phyloP scores from a whole-genome alignment of 1,140 invertebrate genomes.

The Oryzaephilus surinamensis region DNA sequence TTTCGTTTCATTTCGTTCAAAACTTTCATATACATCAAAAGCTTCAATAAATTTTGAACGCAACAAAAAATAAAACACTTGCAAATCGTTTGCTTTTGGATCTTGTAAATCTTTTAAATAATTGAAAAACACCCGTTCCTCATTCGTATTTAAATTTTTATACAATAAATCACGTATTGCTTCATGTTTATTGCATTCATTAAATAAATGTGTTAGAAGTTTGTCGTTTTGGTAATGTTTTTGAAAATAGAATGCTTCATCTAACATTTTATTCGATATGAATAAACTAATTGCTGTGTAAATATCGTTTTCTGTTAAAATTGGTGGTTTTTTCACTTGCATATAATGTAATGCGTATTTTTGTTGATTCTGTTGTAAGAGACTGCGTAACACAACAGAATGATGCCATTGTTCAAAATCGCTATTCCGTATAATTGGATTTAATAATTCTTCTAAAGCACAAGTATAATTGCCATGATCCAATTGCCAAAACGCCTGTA shows the following conservation, averaged over 20 bases:
- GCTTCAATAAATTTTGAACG: slow-evolving; percentile 29
- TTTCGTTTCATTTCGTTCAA: neutral
- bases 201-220: slow-evolving; percentile 23
- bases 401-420: slow-evolving; percentile 33
- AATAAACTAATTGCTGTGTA: slow-evolving; percentile 24
- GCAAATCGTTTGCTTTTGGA: slow-evolving; percentile 20
- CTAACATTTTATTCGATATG: slow-evolving; percentile 27
- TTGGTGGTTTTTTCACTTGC: slow-evolving; percentile 26
- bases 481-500: slow-evolving; percentile 75
- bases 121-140: slow-evolving; percentile 28
- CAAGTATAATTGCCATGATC: slow-evolving; percentile 65
- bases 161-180: slow-evolving; percentile 16
- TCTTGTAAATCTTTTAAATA: slow-evolving; percentile 20
- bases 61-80: slow-evolving; percentile 28
- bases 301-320: slow-evolving; percentile 23
- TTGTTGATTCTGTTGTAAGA: slow-evolving; percentile 29
- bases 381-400: slow-evolving; percentile 23
- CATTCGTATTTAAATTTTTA: slow-evolving; percentile 16
- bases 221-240: slow-evolving; percentile 13
- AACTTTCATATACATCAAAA: slow-evolving; percentile 18
- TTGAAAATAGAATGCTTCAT: slow-evolving; percentile 31
- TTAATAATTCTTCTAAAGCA: slow-evolving; percentile 41
- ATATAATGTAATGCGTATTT: slow-evolving; percentile 28
- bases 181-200: slow-evolving; percentile 12
- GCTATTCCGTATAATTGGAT: slow-evolving; percentile 21